A percentile compares a stretch with the other conserved stretches of the same genome.
Conservation (phyloP, 2,888 invertebrate genomes). For the Plemyria rubiginata region DNA sequence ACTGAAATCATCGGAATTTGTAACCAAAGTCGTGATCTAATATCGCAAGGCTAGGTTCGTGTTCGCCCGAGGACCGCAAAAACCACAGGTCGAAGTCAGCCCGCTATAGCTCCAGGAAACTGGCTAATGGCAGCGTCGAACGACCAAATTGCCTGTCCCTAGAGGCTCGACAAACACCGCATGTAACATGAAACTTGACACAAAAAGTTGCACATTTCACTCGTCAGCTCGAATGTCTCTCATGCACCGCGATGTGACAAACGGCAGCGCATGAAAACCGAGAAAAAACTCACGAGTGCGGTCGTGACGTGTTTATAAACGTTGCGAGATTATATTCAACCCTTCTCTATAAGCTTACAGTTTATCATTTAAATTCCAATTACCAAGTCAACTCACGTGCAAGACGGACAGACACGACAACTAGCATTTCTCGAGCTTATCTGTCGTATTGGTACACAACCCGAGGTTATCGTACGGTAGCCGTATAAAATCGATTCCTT, state of each 20-base stretch:
- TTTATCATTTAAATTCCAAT: slow-evolving; percentile 66
- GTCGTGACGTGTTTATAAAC: slow-evolving; percentile 77
- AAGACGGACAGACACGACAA: slow-evolving; percentile 50
- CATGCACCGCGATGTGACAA: slow-evolving; percentile 53
- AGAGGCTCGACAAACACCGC: slow-evolving; percentile 46
- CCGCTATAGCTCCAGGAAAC: slow-evolving; percentile 52
- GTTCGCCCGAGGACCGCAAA: slow-evolving; percentile 59
- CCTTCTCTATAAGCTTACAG: slow-evolving; percentile 55
- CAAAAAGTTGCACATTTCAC: slow-evolving; percentile 72
- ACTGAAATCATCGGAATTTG: slow-evolving; percentile 26
- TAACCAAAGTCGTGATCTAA: slow-evolving; percentile 29
- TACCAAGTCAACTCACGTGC: slow-evolving; percentile 68
- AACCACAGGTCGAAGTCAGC: slow-evolving; percentile 48
- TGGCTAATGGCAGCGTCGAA: slow-evolving; percentile 51
- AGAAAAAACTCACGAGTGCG: slow-evolving; percentile 55
- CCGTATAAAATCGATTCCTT: slow-evolving; percentile 68
- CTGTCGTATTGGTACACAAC: slow-evolving; percentile 67
- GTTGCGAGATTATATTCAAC: slow-evolving; percentile 64
- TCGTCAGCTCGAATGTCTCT: slow-evolving; percentile 58
- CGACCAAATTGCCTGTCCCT: slow-evolving; percentile 53
- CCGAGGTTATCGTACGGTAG: slow-evolving; percentile 77
- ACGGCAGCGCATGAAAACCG: slow-evolving; percentile 57
- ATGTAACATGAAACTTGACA: slow-evolving; percentile 55
- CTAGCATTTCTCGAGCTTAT: slow-evolving; percentile 66
- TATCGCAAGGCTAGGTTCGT: slow-evolving; percentile 44